Evolutionary conservation across 2,797 vertebrate species (phyloP), one percentile per base, ranked within the genome.

Genomic region (Hafferia zeledoni): DNA sequence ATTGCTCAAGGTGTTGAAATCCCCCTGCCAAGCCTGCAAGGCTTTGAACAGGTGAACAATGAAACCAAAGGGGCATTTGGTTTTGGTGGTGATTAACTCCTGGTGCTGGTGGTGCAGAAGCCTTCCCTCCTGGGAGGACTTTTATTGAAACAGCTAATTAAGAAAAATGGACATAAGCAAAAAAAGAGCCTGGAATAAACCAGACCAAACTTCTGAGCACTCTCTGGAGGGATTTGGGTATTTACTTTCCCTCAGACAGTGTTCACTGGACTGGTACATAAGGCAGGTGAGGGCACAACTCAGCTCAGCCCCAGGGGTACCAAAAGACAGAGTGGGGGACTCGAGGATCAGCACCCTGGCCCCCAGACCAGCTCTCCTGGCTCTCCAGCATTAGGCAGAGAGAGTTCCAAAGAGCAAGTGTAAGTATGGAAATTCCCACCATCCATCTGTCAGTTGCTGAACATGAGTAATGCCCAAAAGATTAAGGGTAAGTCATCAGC

Each of bases 261-360:
- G 3, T 24, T 53, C 17, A 4, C 20, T 28, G 17, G 17, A 10
- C 17, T 0, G 0, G 31, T 17, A 1, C 2, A 4, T 24, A 41
- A 14, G 35, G 28, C 27, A 37, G 65, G 27, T 27, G 27, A 17
- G 35, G 49, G 46, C 61, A 67, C 50, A 17, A 39, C 41, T 71
- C 43, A 57, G 50, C 33, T n/a, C 46, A 52, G 33, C 9, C 20
- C 25, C 50, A 19, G 49, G 9, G 47, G 22, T 35, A 25, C 16
- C 0, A 2, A 35, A 4, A 6, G 10, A 17, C 10, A 20, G n/a
- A 4, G 9, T 35, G 37, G 3, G 10, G 28, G 15, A 46, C 70
- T 28, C 1, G 0, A 57, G 55, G 24, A 84, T 20, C 43, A 82
- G 30, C 8, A 3, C 41, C 24, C 30, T 44, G 20, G 7, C 5